A percentile compares a stretch with the other conserved stretches of the same genome.
These are phyloP conservation scores for Chloebia gouldiae DNA, from an alignment of 2,113 vertebrate species.

Conservation along the genomic window DNA sequence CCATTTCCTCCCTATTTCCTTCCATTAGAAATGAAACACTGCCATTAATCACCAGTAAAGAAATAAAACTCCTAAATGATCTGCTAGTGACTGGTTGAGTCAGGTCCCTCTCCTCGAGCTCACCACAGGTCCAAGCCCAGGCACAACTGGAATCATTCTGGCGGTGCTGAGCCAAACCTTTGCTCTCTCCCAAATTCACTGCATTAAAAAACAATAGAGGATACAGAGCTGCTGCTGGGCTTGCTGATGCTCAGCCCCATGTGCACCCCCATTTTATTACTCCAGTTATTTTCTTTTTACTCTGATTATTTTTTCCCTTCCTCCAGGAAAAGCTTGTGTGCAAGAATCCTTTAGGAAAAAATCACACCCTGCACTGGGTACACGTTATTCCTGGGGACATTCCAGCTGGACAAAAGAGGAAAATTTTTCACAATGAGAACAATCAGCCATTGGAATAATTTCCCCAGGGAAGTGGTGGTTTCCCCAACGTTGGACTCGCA, in stretches of 20 bases:
- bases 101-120: not conserved
- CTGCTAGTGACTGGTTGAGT: not conserved
- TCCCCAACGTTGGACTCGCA: not conserved
- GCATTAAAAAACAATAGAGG: not conserved
- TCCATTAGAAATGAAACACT: conserved; percentile 19
- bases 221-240: not conserved
- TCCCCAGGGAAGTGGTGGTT: not conserved
- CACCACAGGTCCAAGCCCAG: not conserved
- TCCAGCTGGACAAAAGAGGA: not conserved
- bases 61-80: not conserved
- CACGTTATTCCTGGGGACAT: not conserved
- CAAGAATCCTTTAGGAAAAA: not conserved
- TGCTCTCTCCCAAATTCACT: not conserved
- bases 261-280: not conserved
- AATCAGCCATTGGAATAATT: not conserved
- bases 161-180: not conserved
- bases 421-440: not conserved
- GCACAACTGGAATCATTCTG: not conserved
- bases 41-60: conserved; percentile 45
- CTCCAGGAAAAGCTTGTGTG: not conserved
- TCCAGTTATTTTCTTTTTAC: not conserved
- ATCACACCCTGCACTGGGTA: not conserved
- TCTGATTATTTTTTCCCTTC: not conserved
- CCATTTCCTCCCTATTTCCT: conserved; percentile 56
- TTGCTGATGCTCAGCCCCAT: not conserved